A percentile compares a stretch with the other conserved stretches of the same genome.
Conservation (phyloP, 2,888 invertebrate genomes). For the Melanotus villosus region DNA sequence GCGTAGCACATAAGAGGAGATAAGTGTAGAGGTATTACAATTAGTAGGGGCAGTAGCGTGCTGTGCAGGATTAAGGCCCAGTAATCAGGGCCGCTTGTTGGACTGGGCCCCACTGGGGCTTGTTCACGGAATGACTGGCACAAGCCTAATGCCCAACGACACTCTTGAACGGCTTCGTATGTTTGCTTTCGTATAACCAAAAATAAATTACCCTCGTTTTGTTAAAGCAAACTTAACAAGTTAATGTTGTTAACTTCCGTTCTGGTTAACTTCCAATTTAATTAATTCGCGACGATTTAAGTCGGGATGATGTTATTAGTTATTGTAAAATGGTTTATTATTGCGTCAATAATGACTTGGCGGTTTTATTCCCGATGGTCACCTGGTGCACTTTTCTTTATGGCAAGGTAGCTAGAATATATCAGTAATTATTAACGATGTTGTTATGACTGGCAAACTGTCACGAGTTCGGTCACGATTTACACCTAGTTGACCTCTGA, state of each 20-base stretch:
- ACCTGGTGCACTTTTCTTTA: slow-evolving; percentile 1
- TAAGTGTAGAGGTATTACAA: slow-evolving; percentile 64
- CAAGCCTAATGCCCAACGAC: slow-evolving; percentile 44
- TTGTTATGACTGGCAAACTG: slow-evolving; percentile 58
- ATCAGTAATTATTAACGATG: slow-evolving; percentile 56
- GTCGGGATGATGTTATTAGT: too few species aligned
- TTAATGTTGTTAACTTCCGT: too few species aligned
- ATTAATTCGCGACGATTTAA: too few species aligned
- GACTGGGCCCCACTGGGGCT: slow-evolving; percentile 51
- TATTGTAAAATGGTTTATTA: too few species aligned
- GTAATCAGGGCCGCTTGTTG: slow-evolving; percentile 56
- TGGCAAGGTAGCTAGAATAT: slow-evolving; percentile 51
- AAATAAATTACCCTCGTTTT: slow-evolving; percentile 24
- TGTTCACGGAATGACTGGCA: slow-evolving; percentile 52
- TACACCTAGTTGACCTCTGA: slow-evolving; percentile 46
- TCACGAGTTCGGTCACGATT: slow-evolving; percentile 58
- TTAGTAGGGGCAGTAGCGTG: slow-evolving; percentile 67
- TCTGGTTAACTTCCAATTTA: too few species aligned
- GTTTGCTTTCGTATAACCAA: slow-evolving; percentile 23
- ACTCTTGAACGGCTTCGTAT: slow-evolving; percentile 41
- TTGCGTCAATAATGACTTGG: background rate
- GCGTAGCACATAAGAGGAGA: slow-evolving; percentile 42
- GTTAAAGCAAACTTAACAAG: too few species aligned
- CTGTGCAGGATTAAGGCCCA: slow-evolving; percentile 65
- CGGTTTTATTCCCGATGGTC: background rate